Base-by-base conservation (phyloP, 2,113 vertebrate species). In the Percina caprodes region DNA sequence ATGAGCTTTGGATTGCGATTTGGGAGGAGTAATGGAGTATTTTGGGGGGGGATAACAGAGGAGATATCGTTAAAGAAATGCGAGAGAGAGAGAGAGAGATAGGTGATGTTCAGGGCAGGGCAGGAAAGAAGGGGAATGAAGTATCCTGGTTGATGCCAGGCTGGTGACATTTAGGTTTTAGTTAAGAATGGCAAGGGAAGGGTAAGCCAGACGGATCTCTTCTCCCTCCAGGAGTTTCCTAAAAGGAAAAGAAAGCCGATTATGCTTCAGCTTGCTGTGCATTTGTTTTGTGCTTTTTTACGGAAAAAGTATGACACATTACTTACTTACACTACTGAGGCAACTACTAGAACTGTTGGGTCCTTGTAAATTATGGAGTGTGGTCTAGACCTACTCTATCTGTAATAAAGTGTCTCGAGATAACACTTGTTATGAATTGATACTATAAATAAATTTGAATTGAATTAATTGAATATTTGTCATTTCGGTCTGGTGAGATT, bases 191-290 rank as follows among this genome's bases (percentile, higher is more conserved):
- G 91, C 88, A 58, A 94, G 33, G 18, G 87, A 80, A n/a, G 93
- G 92, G 61, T 93, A 94, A 2, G 92, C 91, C 93, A 97, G 91
- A n/a, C 97, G 94, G 82, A 95, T 91, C 92, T 97, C 97, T 46
- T 97, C 97, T 42, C 96, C 94, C 80, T 96, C 96, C 92, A 97
- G 92, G 80, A 97, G 96, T 93, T 96, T 96, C 91, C 96, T 97
- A 55, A 76, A 84, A 83, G 70, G 54, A 42, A 84, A 63, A 76
- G 4, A 30, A 30, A 58, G 30, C 15, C 18, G 4, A 48, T 66
- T 23, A 61, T 39, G 8, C 0, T 62, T n/a, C 1, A 60, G 45
- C 3, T 18, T 12, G 8, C 30, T 51, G 10, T 52, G 10, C 16
- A 51, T 68, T 68, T 21, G 3, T 67, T 13, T 42, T 11, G 10